phyloP scores from a whole-genome alignment of 2,888 invertebrate species.

The Erannis defoliaria region DNA sequence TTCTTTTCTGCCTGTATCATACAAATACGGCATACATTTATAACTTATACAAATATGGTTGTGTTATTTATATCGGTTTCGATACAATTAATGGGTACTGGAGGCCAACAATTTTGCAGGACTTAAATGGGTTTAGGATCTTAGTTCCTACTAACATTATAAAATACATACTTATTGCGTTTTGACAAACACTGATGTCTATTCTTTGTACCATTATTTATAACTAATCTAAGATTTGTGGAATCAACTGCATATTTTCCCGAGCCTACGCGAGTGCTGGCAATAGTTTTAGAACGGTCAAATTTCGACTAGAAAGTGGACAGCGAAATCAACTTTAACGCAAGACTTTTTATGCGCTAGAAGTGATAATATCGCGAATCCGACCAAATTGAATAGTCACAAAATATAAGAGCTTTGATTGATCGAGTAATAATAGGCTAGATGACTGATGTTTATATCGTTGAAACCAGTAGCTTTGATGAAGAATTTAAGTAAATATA shows the following conservation, averaged over 20 bases:
- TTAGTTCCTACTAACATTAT: conserved; percentile 5
- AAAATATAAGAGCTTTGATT: too few species aligned
- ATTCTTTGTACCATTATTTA: neutral
- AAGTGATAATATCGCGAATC: too few species aligned
- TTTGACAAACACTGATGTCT: neutral
- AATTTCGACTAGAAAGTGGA: too few species aligned
- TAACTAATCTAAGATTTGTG: neutral
- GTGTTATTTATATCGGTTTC: neutral
- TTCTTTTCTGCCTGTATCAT: conserved; percentile 30
- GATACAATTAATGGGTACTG: neutral
- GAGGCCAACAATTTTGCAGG: neutral
- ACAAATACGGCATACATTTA: neutral
- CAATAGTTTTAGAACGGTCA: too few species aligned
- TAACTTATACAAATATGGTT: neutral
- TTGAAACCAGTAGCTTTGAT: too few species aligned
- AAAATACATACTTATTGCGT: neutral
- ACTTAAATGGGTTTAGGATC: neutral
- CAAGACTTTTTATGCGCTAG: too few species aligned
- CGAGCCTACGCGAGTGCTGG: too few species aligned
- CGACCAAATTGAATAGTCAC: too few species aligned
- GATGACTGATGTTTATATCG: too few species aligned
- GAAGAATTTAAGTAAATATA: too few species aligned
- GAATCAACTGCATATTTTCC: neutral
- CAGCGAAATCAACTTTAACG: too few species aligned
- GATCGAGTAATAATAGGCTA: too few species aligned